Evolutionary conservation across 2,113 vertebrate species (phyloP).

Genomic region (Zosterops borbonicus): DNA sequence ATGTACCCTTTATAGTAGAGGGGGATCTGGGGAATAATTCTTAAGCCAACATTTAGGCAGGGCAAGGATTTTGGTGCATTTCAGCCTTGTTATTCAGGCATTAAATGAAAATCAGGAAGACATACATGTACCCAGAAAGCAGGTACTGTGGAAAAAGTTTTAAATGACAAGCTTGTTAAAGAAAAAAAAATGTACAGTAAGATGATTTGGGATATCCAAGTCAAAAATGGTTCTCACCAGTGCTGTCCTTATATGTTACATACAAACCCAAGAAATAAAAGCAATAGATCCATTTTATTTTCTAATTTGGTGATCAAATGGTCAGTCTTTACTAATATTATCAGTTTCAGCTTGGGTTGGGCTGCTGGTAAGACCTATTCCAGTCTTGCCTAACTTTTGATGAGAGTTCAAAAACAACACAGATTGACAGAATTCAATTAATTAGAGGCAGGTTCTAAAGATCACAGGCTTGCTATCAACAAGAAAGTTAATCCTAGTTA

Average conservation of each 20-base stretch:
- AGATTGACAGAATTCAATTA: background rate
- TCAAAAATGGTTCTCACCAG: background rate
- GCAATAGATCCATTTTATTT: background rate
- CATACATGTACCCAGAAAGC: background rate
- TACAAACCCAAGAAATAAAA: background rate
- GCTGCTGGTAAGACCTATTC: background rate
- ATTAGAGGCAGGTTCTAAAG: background rate
- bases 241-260: background rate
- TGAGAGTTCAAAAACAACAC: background rate
- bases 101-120: background rate
- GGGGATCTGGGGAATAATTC: background rate
- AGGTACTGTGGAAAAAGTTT: background rate
- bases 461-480: background rate
- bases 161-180: background rate
- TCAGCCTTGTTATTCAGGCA: background rate
- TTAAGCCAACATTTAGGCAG: background rate
- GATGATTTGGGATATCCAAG: background rate
- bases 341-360: background rate
- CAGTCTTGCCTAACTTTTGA: background rate
- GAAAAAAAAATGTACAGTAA: background rate
- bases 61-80: background rate
- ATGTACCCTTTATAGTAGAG: rapidly evolving
- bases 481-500: background rate
- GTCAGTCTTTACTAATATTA: background rate
- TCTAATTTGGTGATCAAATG: background rate